Conservation (phyloP, 2,888 invertebrate genomes). For the Camponotus fellah region DNA sequence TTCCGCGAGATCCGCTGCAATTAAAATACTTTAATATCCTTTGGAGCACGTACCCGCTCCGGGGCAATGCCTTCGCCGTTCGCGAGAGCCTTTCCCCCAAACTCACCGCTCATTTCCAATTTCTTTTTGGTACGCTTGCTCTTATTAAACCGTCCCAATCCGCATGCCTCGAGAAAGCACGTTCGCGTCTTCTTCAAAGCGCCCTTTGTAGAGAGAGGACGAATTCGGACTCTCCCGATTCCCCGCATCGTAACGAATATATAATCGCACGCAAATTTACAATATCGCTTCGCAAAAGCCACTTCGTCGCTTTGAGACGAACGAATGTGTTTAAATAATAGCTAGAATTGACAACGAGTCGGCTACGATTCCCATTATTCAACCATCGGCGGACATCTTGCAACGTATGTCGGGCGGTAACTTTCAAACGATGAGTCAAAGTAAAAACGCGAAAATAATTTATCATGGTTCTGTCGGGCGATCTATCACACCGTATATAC, state of each 20-base stretch:
- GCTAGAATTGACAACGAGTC: not conserved
- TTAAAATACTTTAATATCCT: conserved; percentile 81
- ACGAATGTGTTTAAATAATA: conserved; percentile 32
- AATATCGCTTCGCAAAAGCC: conserved; percentile 25
- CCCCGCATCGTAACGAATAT: conserved; percentile 11
- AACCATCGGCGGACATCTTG: not conserved
- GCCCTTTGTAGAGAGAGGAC: conserved; percentile 30
- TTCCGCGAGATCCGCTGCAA: conserved; percentile 77
- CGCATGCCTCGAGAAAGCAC: conserved; percentile 66
- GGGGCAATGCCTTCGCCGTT: conserved; percentile 65
- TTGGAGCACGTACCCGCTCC: conserved; percentile 74
- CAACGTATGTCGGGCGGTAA: not conserved
- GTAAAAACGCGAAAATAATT: conserved; percentile 62
- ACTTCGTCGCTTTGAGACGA: conserved; percentile 22
- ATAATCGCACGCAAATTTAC: conserved; percentile 17
- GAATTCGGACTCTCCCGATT: conserved; percentile 35
- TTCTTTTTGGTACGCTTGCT: conserved; percentile 68
- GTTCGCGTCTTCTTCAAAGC: conserved; percentile 70
- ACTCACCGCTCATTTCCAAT: conserved; percentile 60
- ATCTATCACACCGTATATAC: conserved; percentile 73
- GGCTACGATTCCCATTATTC: no score
- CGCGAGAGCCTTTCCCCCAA: conserved; percentile 57
- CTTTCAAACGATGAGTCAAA: conserved; percentile 31
- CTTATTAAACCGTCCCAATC: conserved; percentile 74
- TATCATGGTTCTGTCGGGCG: conserved; percentile 68